Base-by-base conservation (phyloP, 2,888 invertebrate species). In the Metellina segmentata region DNA sequence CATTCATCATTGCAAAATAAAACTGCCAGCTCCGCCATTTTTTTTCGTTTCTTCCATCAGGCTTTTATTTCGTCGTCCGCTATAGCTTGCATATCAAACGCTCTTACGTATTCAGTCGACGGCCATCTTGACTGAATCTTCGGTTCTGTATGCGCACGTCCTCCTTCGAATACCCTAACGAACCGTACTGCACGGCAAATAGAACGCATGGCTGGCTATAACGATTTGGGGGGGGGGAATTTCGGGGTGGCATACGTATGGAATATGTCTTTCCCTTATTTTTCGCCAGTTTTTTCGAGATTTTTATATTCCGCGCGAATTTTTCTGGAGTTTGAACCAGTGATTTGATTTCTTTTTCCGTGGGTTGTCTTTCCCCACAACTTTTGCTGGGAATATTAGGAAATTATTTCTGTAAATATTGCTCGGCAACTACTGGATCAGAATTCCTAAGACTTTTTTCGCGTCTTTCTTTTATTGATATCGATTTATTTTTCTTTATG, bases 1-100 rank as follows among this genome's bases (percentile, higher is more conserved):
- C 87, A 87, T 87, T 87, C 87, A 79, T 87, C 87, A 81, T 81
- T 53, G 87, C 51, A 81, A 87, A 78, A 87, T 87, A 87, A 87
- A 87, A 87, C 87, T 87, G 87, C 87, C 81, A 81, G 70, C 71
- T 79, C 70, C 53, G 87, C 53, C 71, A 53, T 87, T 87, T 87
- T 49, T 70, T 85, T 51, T 49, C n/a, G 11, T 9, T 61, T 16
- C 53, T 74, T 74, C 48, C 83, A 16, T 61, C 51, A 13, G 49
- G 49, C n/a, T 52, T 87, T 87, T 87, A 81, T 87, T 87, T 87
- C 53, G 79, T 79, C 71, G 53, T 87, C 69, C 61, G 71, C 72
- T 20, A 34, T 48, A 34, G 72, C 79, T 87, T 81, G 87, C 87
- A 87, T 87, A 87, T 71, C 69, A 72, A 87, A 72, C 72, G n/a